phyloP scores from a whole-genome alignment of 2,888 invertebrate species.

The Alloplasta piceator region DNA sequence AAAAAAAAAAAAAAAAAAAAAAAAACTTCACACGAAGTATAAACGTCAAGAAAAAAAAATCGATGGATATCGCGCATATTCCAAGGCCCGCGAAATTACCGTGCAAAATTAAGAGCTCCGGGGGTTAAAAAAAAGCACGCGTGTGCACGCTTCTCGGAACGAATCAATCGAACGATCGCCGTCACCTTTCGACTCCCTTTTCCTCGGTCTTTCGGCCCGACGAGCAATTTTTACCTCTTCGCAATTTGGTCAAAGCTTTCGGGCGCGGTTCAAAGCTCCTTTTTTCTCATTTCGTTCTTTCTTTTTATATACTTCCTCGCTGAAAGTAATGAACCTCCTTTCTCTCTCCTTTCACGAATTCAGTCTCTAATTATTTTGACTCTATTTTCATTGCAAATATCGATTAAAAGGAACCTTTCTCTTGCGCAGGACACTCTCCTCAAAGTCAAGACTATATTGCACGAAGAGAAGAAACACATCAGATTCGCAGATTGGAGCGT shows the following conservation, averaged over 20 bases:
- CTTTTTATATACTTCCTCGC: constrained; percentile 41
- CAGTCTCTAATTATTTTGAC: background rate
- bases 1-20: too few relatives aligned
- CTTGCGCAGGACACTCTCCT: constrained; percentile 91
- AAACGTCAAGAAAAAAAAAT: constrained; percentile 42
- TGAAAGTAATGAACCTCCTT: constrained; percentile 45
- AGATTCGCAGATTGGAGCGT: constrained; percentile 97
- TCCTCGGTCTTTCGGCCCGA: constrained; percentile 70
- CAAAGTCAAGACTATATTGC: constrained; percentile 92
- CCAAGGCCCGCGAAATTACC: constrained; percentile 73
- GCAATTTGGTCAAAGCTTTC: constrained; percentile 74
- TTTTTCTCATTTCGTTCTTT: constrained; percentile 2
- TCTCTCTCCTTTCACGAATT: constrained; percentile 51
- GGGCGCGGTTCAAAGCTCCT: constrained; percentile 64
- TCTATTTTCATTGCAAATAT: constrained; percentile 27
- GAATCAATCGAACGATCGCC: constrained; percentile 76
- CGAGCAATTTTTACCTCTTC: constrained; percentile 73
- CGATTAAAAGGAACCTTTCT: constrained; percentile 64
- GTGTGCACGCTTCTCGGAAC: constrained; percentile 75
- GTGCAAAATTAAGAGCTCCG: constrained; percentile 75
- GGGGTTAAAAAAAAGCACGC: constrained; percentile 66
- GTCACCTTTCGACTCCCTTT: constrained; percentile 36
- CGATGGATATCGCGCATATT: constrained; percentile 68
- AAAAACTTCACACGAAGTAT: constrained; percentile 37
- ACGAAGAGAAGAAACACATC: constrained; percentile 96